These are phyloP conservation scores for Nycticebus coucang DNA, from an alignment of 2,113 vertebrate genomes.

Conservation along the genomic window DNA sequence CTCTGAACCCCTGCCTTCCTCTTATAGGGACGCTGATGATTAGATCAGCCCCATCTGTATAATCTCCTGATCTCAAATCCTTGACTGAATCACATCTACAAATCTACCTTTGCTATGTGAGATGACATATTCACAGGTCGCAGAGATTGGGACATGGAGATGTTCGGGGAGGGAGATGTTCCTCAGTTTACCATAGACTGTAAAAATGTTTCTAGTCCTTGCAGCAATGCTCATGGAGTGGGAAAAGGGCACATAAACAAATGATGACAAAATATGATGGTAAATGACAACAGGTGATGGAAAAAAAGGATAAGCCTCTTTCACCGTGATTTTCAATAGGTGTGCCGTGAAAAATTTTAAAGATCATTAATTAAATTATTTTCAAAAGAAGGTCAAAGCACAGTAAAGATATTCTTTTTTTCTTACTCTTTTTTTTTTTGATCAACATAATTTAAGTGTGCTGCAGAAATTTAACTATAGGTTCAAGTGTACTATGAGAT, in stretches of 20 bases:
- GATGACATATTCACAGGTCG: neutral
- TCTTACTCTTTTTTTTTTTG: too few relatives aligned
- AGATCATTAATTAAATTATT: too few relatives aligned
- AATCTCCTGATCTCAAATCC: neutral
- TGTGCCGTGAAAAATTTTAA: too few relatives aligned
- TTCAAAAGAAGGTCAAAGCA: too few relatives aligned
- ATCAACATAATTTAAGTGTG: too few relatives aligned
- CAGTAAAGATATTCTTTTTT: too few relatives aligned
- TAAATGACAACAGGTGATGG: neutral
- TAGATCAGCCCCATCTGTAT: neutral
- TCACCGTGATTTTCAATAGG: too few relatives aligned
- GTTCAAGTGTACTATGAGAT: too few relatives aligned
- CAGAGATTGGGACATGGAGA: too few relatives aligned
- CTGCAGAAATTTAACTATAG: too few relatives aligned
- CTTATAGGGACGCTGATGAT: neutral
- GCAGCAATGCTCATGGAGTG: neutral
- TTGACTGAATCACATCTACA: neutral
- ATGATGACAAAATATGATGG: neutral
- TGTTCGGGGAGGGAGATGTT: neutral
- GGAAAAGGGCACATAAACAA: neutral
- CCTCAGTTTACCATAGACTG: neutral
- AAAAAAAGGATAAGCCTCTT: too few relatives aligned
- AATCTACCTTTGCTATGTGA: neutral
- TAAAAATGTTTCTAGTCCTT: neutral
- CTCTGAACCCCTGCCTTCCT: neutral